Evolutionary conservation across 2,888 invertebrate genomes (phyloP).

Genomic region (Gymnosoma rotundatum): DNA sequence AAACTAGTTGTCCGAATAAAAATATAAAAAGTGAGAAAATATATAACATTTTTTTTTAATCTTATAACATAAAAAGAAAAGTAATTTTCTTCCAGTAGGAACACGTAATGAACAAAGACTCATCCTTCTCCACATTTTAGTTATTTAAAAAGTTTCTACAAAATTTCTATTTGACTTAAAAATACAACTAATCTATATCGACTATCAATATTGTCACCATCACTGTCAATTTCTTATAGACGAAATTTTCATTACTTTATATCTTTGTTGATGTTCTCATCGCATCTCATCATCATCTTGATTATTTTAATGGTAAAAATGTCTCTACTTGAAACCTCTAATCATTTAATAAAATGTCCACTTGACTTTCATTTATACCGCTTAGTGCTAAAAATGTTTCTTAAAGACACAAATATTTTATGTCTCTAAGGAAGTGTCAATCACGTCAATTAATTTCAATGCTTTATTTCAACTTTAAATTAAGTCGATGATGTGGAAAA

Average conservation of each 20-base stretch:
- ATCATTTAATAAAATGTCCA: background rate
- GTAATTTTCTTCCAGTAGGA: too few species aligned
- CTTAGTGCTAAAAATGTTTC: background rate
- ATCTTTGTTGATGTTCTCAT: background rate
- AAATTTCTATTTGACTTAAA: background rate
- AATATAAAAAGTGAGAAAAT: too few species aligned
- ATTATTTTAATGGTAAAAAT: background rate
- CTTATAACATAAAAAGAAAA: too few species aligned
- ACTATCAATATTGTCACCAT: background rate
- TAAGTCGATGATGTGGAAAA: conserved; percentile 52
- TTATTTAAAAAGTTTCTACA: too few species aligned
- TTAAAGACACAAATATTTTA: conserved; percentile 1
- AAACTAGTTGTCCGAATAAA: too few species aligned
- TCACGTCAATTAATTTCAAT: conserved; percentile 65
- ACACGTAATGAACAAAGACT: too few species aligned
- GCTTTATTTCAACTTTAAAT: conserved; percentile 51
- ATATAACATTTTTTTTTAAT: too few species aligned
- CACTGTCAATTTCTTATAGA: background rate
- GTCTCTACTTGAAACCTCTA: background rate
- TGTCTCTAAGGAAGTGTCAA: conserved; percentile 38
- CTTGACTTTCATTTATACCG: background rate
- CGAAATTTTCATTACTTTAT: background rate
- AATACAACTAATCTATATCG: background rate
- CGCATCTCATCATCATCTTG: background rate
- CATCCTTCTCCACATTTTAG: too few species aligned